Evolutionary conservation across 2,888 invertebrate species (phyloP).

Genomic region (Drosophila birchii): DNA sequence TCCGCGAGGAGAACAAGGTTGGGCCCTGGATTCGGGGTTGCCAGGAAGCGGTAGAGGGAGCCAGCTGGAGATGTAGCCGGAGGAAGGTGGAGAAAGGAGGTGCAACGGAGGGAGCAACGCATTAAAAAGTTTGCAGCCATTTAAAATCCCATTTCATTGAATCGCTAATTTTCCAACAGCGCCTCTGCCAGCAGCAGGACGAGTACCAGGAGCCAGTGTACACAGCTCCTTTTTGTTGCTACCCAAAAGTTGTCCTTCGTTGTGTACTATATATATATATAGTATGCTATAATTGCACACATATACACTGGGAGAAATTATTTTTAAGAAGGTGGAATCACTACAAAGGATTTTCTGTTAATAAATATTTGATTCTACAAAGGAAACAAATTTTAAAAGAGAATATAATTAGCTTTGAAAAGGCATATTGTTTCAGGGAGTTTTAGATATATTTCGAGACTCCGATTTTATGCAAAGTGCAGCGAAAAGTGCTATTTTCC

Average conservation of each 20-base stretch:
- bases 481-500: constrained; percentile 19
- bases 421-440: too few species aligned
- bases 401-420: too few species aligned
- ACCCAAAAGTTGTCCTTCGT: constrained; percentile 46
- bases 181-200: constrained; percentile 48
- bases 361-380: background rate
- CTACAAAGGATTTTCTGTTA: too few species aligned
- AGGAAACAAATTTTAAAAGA: background rate
- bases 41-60: background rate
- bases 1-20: constrained; percentile 39
- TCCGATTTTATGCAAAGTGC: constrained; percentile 8
- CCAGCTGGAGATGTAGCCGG: background rate
- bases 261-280: constrained; percentile 7
- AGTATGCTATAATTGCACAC: constrained; percentile 21
- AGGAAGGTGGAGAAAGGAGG: background rate
- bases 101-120: constrained; percentile 51
- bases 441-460: too few species aligned
- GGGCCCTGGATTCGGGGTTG: background rate
- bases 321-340: fast-evolving
- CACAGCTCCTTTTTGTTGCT: constrained; percentile 42
- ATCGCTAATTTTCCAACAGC: constrained; percentile 81
- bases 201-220: constrained; percentile 36
- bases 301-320: background rate
- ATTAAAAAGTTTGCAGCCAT: constrained; percentile 82
- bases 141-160: constrained; percentile 83